These are phyloP conservation scores for Drosophila yooni DNA, from an alignment of 2,888 invertebrate species.

Conservation along the genomic window DNA sequence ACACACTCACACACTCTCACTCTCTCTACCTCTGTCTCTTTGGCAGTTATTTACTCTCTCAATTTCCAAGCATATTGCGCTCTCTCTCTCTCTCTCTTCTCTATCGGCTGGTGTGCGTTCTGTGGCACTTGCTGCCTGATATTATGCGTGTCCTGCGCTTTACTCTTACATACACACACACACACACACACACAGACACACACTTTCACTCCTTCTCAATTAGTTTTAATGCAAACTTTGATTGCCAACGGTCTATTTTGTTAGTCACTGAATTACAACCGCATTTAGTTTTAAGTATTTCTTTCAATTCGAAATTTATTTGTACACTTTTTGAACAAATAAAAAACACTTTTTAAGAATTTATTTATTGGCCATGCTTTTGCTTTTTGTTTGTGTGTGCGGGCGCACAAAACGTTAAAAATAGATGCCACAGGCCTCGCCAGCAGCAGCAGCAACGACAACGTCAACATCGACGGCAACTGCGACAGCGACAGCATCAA, in stretches of 20 bases:
- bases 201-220: conserved; percentile 25
- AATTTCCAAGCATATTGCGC: background rate
- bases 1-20: background rate
- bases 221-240: conserved; percentile 44
- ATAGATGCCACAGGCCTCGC: conserved; percentile 71
- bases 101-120: conserved; percentile 6
- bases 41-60: background rate
- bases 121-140: conserved; percentile 10
- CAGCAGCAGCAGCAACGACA: conserved; percentile 32
- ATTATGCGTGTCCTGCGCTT: conserved; percentile 53
- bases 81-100: conserved; percentile 7
- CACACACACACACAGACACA: conserved; percentile 5
- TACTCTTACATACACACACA: conserved; percentile 11
- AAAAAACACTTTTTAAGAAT: conserved; percentile 42
- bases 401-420: conserved; percentile 65
- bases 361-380: conserved; percentile 70
- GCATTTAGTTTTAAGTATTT: conserved; percentile 10
- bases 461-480: conserved; percentile 16
- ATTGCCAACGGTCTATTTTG: conserved; percentile 28
- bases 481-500: conserved; percentile 59
- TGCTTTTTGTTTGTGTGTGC: conserved; percentile 41
- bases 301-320: conserved; percentile 7
- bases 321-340: conserved; percentile 22
- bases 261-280: conserved; percentile 33
- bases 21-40: conserved; percentile 5